Conservation (phyloP, 37 sponge, comb jelly and placozoan genomes). For the Tethya wilhelma region DNA sequence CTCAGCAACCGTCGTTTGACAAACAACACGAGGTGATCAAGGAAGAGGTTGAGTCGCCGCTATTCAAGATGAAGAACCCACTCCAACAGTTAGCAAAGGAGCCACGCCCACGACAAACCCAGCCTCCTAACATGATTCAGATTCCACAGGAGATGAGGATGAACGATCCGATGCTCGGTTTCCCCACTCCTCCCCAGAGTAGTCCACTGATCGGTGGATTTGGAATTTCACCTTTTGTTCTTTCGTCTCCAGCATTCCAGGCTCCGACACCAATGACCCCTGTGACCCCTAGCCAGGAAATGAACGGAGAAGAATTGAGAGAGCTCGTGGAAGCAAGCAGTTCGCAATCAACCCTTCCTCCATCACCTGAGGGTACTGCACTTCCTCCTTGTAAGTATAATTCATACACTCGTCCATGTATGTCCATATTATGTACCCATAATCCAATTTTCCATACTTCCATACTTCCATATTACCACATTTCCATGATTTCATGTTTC, state of each 20-base stretch:
- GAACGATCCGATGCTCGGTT: conserved; percentile 58
- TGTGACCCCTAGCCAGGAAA: not conserved
- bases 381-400: conserved; percentile 63
- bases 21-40: not conserved
- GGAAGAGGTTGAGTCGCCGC: not conserved
- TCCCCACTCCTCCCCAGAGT: conserved; percentile 44
- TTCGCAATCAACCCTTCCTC: conserved; percentile 11
- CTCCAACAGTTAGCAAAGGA: not conserved
- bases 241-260: conserved; percentile 9
- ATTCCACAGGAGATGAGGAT: conserved; percentile 48
- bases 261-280: conserved; percentile 30
- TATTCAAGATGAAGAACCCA: not conserved
- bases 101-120: not conserved
- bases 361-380: conserved; percentile 31
- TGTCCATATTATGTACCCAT: not conserved
- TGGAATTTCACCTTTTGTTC: conserved; percentile 22
- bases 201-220: conserved; percentile 17
- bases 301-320: conserved; percentile 31
- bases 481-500: not conserved
- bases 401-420: not conserved
- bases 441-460: not conserved
- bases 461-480: not conserved
- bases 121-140: conserved; percentile 51
- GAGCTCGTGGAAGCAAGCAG: conserved; percentile 28
- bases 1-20: not conserved